Evolutionary conservation across 2,113 vertebrate species (phyloP), one percentile per base, ranked within the genome.

Genomic region (Copsychus sechellarum): DNA sequence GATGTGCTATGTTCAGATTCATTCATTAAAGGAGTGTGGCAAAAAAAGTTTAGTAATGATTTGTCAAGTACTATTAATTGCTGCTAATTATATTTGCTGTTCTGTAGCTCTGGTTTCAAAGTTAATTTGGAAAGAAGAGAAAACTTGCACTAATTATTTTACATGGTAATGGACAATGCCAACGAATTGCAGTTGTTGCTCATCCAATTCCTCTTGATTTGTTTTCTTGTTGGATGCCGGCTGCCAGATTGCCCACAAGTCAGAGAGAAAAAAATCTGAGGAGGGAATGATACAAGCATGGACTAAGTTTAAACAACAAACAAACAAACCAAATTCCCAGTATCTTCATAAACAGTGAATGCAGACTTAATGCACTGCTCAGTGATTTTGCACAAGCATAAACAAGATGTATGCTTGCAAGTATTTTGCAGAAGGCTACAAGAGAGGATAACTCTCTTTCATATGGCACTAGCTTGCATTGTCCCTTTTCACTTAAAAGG

Each of bases 31-130:
- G 91, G 72, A 94, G 90, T 14, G 56, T 87, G 86, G 96, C 94
- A 74, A 93, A 97, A 93, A 81, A 86, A 86, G 88, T 95, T 97
- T 93, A 58, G 86, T 93, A 93, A 92, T 86, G 79, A 86, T 96
- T 96, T 96, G 95, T 97, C 96, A 96, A 96, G 79, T 79, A 53
- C 65, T 91, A 14, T 95, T 96, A 97, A 95, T 96, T 96, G 72
- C 86, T 3, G 14, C 72, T 95, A 92, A 97, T 97, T 95, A 65
- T 81, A 90, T 88, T 93, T 96, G 81, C 79, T 81, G 54, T 92
- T 90, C 58, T 24, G n/a, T 88, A 96, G 94, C 86, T 95, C 81
- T 21, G 20, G 36, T 93, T 97, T 95, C 95, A 95, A 84, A 95
- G 90, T 97, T 96, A 94, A 96, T 97, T 96, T 95, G 84, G 86